Conservation (phyloP, 35 echinoderm and acorn worm genomes). For the Nesometra sesokonis region DNA sequence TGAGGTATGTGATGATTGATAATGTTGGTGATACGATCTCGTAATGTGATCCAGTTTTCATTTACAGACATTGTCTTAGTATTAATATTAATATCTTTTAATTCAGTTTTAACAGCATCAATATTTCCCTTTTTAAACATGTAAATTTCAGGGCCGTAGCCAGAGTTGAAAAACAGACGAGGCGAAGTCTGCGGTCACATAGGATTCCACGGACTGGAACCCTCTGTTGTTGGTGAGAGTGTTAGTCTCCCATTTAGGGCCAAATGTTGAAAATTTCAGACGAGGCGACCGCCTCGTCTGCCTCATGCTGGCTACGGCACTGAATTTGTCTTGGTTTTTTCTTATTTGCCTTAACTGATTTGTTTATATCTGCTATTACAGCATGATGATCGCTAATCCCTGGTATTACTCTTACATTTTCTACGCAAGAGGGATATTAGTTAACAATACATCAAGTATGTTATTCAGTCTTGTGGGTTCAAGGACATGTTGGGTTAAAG, state of each 20-base stretch:
- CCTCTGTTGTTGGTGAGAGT: no score
- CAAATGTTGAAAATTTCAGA: no score
- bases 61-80: background rate
- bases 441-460: constrained; percentile 6
- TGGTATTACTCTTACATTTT: background rate
- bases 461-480: constrained; percentile 15
- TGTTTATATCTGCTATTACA: background rate
- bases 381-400: constrained; percentile 10
- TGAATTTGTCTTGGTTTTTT: constrained; percentile 16
- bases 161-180: no score
- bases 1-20: constrained; percentile 6
- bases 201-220: no score
- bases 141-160: no score
- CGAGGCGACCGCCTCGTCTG: no score
- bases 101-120: background rate
- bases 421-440: background rate
- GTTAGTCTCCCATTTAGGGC: no score
- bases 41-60: constrained; percentile 17
- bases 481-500: constrained; percentile 9
- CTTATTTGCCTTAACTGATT: background rate
- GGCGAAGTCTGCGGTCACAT: no score
- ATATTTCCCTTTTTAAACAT: constrained; percentile 17
- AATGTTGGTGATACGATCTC: background rate
- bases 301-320: no score
- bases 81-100: background rate